A percentile compares a stretch with the other conserved stretches of the same genome.
phyloP scores from a whole-genome alignment of 2,888 invertebrate species.

The Artemia sp. region DNA sequence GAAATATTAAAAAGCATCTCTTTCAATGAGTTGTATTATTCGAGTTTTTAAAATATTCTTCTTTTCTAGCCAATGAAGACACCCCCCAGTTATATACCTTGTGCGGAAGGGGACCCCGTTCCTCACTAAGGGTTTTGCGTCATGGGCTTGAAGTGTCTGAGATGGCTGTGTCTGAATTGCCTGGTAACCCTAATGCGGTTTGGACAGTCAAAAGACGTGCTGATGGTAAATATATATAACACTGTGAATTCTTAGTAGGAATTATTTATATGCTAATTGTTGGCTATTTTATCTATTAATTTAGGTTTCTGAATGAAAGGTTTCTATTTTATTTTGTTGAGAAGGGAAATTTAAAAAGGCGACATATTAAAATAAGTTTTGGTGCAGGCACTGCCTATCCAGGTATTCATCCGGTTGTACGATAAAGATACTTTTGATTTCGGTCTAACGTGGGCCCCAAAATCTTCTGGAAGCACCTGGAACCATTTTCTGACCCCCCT shows the following conservation, averaged over 20 bases:
- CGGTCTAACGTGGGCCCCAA: no score
- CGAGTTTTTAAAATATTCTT: neutral
- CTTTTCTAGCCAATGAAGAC: constrained; percentile 67
- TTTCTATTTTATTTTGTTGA: neutral
- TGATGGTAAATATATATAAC: constrained; percentile 53
- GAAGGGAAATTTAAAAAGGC: no score
- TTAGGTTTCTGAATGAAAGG: neutral
- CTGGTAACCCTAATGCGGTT: constrained; percentile 98
- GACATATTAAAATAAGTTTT: no score
- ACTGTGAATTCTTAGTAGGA: constrained; percentile 28
- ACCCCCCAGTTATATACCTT: constrained; percentile 93
- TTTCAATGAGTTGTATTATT: neutral
- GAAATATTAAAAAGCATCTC: neutral
- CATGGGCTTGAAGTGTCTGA: constrained; percentile 97
- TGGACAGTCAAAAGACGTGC: constrained; percentile 94
- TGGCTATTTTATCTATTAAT: neutral
- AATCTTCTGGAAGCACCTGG: no score
- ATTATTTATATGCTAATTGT: neutral
- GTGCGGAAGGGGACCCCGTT: constrained; percentile 88
- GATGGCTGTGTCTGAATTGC: constrained; percentile 98
- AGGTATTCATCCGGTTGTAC: no score
- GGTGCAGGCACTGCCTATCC: no score
- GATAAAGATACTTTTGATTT: no score
- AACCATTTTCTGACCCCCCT: no score
- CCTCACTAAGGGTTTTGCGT: constrained; percentile 74